Conservation (phyloP, 2,888 invertebrate species). For the Cordylochernes scorpioides region DNA sequence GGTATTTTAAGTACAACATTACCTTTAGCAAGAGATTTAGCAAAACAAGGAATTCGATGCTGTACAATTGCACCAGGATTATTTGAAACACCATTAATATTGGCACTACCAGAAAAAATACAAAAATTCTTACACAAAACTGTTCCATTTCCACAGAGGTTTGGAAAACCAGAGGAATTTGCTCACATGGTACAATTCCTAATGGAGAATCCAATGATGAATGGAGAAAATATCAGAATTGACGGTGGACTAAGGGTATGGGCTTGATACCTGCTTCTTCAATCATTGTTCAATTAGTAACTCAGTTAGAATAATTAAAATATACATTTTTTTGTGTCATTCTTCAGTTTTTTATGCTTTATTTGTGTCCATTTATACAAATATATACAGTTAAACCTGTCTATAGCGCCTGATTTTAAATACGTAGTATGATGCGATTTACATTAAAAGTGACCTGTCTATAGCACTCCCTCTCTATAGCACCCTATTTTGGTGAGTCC, state of each 20-base stretch:
- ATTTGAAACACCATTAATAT: constrained; percentile 57
- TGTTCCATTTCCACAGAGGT: constrained; percentile 52
- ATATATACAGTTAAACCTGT: too few species aligned
- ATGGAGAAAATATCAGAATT: constrained; percentile 65
- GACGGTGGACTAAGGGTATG: constrained; percentile 52
- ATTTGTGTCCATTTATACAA: too few species aligned
- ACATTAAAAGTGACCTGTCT: too few species aligned
- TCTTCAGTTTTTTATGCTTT: too few species aligned
- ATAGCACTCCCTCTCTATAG: too few species aligned
- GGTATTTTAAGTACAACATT: constrained; percentile 81
- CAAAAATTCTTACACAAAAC: constrained; percentile 32
- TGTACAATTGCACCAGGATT: constrained; percentile 53
- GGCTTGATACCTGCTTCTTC: too few species aligned
- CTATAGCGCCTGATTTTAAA: too few species aligned
- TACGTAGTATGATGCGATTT: too few species aligned
- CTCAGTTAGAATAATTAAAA: too few species aligned
- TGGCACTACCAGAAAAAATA: constrained; percentile 52
- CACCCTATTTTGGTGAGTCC: too few species aligned
- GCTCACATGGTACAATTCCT: constrained; percentile 57
- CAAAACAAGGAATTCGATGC: constrained; percentile 44
- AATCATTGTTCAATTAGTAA: too few species aligned
- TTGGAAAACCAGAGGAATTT: constrained; percentile 63
- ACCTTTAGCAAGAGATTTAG: constrained; percentile 73
- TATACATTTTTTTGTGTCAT: too few species aligned
- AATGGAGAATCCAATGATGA: constrained; percentile 60